A percentile compares a stretch with the other conserved stretches of the same genome.
phyloP scores from a whole-genome alignment of 1,140 invertebrate genomes.

The Metopolophium dirhodum region DNA sequence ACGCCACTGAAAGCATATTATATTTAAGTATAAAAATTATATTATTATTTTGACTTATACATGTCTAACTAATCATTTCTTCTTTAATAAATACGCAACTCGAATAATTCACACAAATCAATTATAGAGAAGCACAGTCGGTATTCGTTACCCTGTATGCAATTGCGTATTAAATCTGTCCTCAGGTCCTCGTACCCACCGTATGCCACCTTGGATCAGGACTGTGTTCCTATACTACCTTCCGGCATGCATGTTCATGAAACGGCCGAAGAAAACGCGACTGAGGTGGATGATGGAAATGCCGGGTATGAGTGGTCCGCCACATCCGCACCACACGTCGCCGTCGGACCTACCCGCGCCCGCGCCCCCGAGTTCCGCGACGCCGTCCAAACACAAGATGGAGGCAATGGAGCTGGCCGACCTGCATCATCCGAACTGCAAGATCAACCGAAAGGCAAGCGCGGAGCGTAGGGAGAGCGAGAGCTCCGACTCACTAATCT shows the following conservation, averaged over 20 bases:
- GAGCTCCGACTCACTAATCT: slow-evolving; percentile 85
- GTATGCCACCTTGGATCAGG: slow-evolving; percentile 95
- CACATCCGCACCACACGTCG: slow-evolving; percentile 76
- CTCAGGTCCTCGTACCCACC: slow-evolving; percentile 68
- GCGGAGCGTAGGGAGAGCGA: slow-evolving; percentile 83
- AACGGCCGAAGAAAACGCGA: slow-evolving; percentile 88
- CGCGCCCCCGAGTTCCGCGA: slow-evolving; percentile 66
- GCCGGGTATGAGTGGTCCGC: slow-evolving; percentile 80
- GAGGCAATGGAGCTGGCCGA: slow-evolving; percentile 94
- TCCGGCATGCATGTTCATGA: slow-evolving; percentile 86
- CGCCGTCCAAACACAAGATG: slow-evolving; percentile 76
- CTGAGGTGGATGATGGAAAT: slow-evolving; percentile 97
- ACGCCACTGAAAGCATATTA: not conserved
- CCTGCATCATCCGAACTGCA: slow-evolving; percentile 94
- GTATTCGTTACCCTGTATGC: not conserved
- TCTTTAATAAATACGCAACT: not conserved
- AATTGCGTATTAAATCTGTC: not conserved
- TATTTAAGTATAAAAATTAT: not conserved
- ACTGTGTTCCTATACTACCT: slow-evolving; percentile 93
- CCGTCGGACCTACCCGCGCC: slow-evolving; percentile 82
- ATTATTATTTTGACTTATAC: not conserved
- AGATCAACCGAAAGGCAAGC: slow-evolving; percentile 85
- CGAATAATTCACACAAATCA: not conserved
- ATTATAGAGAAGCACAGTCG: not conserved
- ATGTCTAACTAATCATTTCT: not conserved